Conservation (phyloP, 2,888 invertebrate species). For the Neoaliturus tenellus region DNA sequence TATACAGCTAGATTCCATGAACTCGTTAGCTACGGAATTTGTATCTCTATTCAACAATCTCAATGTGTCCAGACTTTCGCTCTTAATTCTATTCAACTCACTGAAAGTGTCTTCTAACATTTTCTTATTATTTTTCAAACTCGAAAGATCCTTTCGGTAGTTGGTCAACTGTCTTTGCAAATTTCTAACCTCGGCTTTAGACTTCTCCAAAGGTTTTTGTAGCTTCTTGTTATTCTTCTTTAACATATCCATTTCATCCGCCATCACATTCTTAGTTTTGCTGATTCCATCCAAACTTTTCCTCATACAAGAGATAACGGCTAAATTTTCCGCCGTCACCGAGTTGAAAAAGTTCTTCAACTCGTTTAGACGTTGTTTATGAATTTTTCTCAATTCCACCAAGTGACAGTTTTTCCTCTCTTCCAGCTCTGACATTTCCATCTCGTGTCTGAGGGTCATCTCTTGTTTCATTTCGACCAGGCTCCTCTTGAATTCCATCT, state of each 20-base stretch:
- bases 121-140: constrained; percentile 35
- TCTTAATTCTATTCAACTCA: background rate
- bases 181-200: constrained; percentile 29
- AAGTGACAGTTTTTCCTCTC: constrained; percentile 54
- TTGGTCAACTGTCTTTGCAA: constrained; percentile 32
- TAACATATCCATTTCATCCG: constrained; percentile 9
- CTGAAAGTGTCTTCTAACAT: constrained; percentile 11
- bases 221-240: constrained; percentile 26
- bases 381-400: constrained; percentile 31
- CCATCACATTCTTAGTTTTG: constrained; percentile 17
- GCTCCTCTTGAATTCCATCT: constrained; percentile 24
- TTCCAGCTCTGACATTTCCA: constrained; percentile 51
- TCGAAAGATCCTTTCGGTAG: constrained; percentile 49
- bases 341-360: constrained; percentile 44
- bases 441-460: constrained; percentile 43
- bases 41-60: background rate
- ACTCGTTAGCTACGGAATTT: background rate
- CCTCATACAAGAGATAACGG: constrained; percentile 42
- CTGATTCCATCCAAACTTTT: constrained; percentile 21
- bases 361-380: constrained; percentile 9
- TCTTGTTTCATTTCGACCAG: constrained; percentile 25
- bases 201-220: constrained; percentile 6
- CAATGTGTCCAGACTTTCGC: background rate
- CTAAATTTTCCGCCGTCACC: constrained; percentile 37
- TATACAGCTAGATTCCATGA: background rate